phyloP scores from a whole-genome alignment of 2,113 vertebrate species.

The Noturus placidus region DNA sequence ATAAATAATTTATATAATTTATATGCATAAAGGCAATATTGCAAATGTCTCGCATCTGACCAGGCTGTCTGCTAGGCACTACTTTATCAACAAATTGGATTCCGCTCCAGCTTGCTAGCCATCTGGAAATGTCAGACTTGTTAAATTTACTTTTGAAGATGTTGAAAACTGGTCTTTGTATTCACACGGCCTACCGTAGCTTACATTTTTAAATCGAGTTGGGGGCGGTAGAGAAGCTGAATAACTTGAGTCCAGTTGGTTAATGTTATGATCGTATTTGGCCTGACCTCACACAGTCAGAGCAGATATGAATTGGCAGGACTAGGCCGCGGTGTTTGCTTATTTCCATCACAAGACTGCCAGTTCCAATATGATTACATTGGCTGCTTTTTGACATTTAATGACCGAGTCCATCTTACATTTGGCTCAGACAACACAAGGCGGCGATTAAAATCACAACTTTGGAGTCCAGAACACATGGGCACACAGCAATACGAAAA shows the following conservation, averaged over 20 bases:
- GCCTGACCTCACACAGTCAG: not conserved
- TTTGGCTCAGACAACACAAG: constrained; percentile 1
- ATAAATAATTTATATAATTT: constrained; percentile 22
- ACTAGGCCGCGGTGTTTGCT: not conserved
- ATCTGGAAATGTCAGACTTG: constrained; percentile 31
- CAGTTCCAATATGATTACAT: not conserved
- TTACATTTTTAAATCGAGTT: not conserved
- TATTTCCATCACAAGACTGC: not conserved
- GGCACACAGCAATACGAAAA: not conserved
- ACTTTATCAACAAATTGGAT: constrained; percentile 35
- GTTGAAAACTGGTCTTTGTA: not conserved
- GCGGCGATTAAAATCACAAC: constrained; percentile 7
- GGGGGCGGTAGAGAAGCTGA: not conserved
- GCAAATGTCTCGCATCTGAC: not conserved
- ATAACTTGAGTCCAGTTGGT: not conserved
- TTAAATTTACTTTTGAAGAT: constrained; percentile 15
- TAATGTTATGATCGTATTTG: not conserved
- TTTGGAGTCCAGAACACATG: not conserved
- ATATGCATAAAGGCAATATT: constrained; percentile 24
- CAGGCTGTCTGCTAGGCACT: constrained; percentile 2
- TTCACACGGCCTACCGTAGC: not conserved
- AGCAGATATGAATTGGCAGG: not conserved
- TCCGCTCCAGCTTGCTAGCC: constrained; percentile 14
- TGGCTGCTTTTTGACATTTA: not conserved
- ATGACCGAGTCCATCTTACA: not conserved